Base-by-base conservation (phyloP, 1,140 invertebrate genomes). In the Drosophila tsacasi region DNA sequence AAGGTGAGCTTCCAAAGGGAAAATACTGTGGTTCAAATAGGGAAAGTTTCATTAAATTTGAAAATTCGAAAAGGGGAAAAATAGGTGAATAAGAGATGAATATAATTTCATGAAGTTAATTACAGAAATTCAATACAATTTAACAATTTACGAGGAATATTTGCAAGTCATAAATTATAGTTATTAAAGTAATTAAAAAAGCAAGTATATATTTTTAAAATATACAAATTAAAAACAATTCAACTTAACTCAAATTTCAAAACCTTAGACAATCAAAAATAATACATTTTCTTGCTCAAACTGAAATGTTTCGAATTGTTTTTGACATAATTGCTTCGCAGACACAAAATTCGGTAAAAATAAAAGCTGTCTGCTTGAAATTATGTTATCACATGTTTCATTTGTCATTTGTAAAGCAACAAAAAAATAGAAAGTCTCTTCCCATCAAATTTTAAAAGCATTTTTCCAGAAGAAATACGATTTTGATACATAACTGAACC, bases 1-100 rank as follows among this genome's bases (percentile, higher is more conserved):
- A 91, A 91, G 91, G 91, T 92, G 23, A 90, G 91, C 62, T 30
- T 9, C 6, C 15, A 2, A 13, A 60, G 13, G 37, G 13, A 64
- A 64, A 52, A 30, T 7, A 3, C 0, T 13, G 0, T n/a, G 9
- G 2, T 19, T 42, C 44, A 21, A 35, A 19, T 27, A 10, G 5
- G 23, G 40, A 27, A 68, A 40, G 2, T 37, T 35, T 21, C 0
- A 9, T 8, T 10, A 3, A 23, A 39, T 3, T 17, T 3, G 4
- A 9, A 2, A 9, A 0, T 7, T 0, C 6, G 32, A 15, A 55
- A 55, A 23, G 23, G 52, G 52, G 32, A 55, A 55, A 37, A 37
- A 21, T 15, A 21, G 7, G n/a, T 13, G 6, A 23, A 30, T n/a
- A 3, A 50, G n/a, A n/a, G n/a, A n/a, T n/a, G n/a, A n/a, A 30